Percentiles rank a stretch among this genome's conserved stretches.
phyloP scores from a whole-genome alignment of 2,113 vertebrate species.

The Calonectris borealis region DNA sequence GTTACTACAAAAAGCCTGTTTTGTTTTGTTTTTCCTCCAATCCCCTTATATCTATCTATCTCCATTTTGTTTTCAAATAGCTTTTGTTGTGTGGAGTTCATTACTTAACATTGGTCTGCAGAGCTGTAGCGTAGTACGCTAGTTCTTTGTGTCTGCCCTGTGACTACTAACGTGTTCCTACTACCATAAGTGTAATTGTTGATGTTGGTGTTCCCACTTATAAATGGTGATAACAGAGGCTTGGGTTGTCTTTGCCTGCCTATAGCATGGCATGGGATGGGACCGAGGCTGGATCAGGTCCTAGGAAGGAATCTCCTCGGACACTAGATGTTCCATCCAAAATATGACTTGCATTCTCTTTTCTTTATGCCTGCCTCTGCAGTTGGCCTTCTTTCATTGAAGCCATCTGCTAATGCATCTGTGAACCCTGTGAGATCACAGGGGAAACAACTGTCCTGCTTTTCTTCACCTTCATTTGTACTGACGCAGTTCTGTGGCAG shows the following conservation, averaged over 20 bases:
- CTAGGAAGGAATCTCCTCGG: neutral
- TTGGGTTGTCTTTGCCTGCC: neutral
- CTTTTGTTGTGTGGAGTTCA: neutral
- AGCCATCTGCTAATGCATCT: constrained; percentile 60
- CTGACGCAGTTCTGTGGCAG: constrained; percentile 27
- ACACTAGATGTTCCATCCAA: neutral
- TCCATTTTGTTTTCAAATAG: neutral
- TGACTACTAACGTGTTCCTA: neutral
- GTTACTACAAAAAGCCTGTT: neutral
- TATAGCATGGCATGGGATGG: neutral
- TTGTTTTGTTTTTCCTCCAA: neutral
- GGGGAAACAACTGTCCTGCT: constrained; percentile 59
- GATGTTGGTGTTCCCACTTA: neutral
- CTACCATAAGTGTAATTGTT: neutral
- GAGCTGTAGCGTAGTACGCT: neutral
- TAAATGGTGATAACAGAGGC: neutral
- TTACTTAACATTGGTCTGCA: neutral
- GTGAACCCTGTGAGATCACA: constrained; percentile 28
- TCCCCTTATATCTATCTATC: neutral
- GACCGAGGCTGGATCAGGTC: neutral
- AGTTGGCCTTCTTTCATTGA: constrained; percentile 24
- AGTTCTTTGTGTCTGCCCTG: neutral
- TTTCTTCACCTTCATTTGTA: constrained; percentile 61
- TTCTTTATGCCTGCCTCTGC: constrained; percentile 7
- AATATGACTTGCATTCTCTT: neutral